Conservation (phyloP, 53 echinoderm and acorn worm genomes). For the Paracentrotus lividus region DNA sequence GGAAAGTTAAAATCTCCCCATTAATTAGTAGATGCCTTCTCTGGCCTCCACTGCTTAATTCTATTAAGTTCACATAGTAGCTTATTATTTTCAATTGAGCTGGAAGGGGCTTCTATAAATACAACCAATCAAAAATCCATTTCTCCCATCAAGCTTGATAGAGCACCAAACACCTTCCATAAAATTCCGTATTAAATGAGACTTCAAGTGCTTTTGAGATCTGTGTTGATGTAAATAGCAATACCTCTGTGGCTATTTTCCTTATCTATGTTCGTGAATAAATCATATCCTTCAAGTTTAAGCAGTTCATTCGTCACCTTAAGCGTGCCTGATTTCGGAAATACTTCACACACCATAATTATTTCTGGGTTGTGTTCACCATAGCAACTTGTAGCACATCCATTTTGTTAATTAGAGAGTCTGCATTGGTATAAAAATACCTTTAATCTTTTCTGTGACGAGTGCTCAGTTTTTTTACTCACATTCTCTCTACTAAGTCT, state of each 20-base stretch:
- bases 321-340: neutral
- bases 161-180: neutral
- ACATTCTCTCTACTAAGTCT: neutral
- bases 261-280: neutral
- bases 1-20: too few relatives aligned
- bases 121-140: neutral
- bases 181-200: neutral
- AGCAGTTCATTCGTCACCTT: neutral
- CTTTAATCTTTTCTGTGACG: neutral
- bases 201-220: neutral
- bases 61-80: neutral
- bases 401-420: neutral
- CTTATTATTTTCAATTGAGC: neutral
- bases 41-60: neutral
- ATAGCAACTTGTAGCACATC: neutral
- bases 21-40: too few relatives aligned
- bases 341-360: neutral
- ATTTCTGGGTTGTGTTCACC: neutral
- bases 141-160: neutral
- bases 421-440: neutral
- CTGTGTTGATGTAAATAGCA: neutral
- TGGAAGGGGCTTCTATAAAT: neutral
- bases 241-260: neutral
- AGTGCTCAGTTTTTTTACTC: neutral
- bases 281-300: neutral